Evolutionary conservation across 2,888 invertebrate genomes (phyloP).

Genomic region (Trissolcus brochymenae): DNA sequence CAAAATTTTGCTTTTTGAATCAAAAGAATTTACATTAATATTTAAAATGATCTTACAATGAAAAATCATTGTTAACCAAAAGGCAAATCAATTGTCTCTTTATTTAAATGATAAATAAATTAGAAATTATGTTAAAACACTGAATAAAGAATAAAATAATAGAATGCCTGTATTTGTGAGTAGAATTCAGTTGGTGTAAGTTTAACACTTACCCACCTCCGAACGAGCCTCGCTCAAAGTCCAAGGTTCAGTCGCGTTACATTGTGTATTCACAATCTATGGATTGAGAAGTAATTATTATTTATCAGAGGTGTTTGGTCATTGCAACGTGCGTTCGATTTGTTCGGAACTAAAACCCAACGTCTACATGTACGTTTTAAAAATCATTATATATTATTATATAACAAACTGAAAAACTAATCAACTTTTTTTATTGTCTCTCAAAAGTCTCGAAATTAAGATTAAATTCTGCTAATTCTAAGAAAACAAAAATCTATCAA

Average conservation of each 20-base stretch:
- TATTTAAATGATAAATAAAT: too few species aligned
- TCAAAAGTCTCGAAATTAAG: too few species aligned
- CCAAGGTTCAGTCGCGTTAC: conserved; percentile 57
- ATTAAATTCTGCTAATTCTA: too few species aligned
- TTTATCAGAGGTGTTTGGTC: conserved; percentile 1
- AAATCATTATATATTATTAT: too few species aligned
- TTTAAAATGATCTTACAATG: too few species aligned
- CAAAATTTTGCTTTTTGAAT: too few species aligned
- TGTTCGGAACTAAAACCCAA: background rate
- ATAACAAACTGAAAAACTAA: too few species aligned
- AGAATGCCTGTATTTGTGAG: conserved; percentile 22
- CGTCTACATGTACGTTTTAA: background rate
- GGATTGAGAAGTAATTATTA: conserved; percentile 39
- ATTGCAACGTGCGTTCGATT: background rate
- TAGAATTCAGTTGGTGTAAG: conserved; percentile 42
- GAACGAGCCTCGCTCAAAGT: conserved; percentile 57
- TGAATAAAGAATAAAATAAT: conserved; percentile 25
- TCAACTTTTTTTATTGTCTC: too few species aligned
- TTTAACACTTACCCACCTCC: conserved; percentile 52
- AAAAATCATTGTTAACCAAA: too few species aligned
- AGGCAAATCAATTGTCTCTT: too few species aligned
- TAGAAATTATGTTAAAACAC: background rate
- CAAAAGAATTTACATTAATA: too few species aligned
- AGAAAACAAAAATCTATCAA: too few species aligned
- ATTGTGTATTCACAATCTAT: conserved; percentile 45